A percentile compares a stretch with the other conserved stretches of the same genome.
phyloP scores from a whole-genome alignment of 2,888 invertebrate genomes.

The Ophioninae sp. region DNA sequence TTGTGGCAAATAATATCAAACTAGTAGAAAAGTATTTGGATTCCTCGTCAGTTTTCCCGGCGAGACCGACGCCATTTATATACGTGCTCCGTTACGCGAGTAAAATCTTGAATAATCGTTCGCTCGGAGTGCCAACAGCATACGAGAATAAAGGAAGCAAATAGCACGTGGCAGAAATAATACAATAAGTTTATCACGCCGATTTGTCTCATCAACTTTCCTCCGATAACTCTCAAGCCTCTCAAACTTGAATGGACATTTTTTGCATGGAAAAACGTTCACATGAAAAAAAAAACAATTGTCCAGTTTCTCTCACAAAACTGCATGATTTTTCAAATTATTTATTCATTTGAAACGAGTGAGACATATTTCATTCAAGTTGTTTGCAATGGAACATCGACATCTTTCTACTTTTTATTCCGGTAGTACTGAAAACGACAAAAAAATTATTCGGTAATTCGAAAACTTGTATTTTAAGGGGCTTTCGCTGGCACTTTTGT shows the following conservation, averaged over 20 bases:
- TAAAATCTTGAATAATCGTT: constrained; percentile 19
- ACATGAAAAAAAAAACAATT: neutral
- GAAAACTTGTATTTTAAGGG: too few species aligned
- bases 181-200: neutral
- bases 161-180: neutral
- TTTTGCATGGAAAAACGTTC: neutral
- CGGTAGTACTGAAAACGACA: too few species aligned
- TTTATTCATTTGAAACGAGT: neutral
- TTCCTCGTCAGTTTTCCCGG: neutral
- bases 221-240: neutral
- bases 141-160: neutral
- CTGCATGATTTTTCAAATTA: neutral
- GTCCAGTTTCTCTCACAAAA: neutral
- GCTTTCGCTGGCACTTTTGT: too few species aligned
- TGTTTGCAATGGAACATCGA: neutral
- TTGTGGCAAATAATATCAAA: constrained; percentile 62
- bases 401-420: neutral
- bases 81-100: neutral
- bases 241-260: neutral
- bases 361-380: too few species aligned
- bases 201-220: neutral
- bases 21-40: constrained; percentile 55
- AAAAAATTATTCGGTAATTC: too few species aligned
- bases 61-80: constrained; percentile 9
- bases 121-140: neutral